phyloP scores from a whole-genome alignment of 2,888 invertebrate genomes.

The Drosophila robusta region DNA sequence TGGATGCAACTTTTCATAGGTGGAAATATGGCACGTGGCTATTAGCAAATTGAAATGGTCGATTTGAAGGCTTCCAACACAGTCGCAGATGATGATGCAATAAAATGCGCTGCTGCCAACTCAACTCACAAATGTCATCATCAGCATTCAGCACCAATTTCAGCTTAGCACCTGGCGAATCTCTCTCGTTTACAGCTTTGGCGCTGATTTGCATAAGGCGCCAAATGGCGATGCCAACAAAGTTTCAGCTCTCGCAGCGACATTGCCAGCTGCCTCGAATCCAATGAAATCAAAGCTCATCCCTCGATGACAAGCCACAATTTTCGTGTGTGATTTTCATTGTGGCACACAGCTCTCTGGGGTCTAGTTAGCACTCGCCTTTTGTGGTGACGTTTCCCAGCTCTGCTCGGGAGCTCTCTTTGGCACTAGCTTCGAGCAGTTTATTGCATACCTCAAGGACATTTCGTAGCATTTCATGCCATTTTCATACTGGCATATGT shows the following conservation, averaged over 20 bases:
- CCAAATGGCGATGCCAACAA: constrained; percentile 56
- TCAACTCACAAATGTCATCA: constrained; percentile 50
- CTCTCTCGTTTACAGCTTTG: constrained; percentile 36
- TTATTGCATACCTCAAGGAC: constrained; percentile 28
- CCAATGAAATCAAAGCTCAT: constrained; percentile 58
- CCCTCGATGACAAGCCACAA: constrained; percentile 39
- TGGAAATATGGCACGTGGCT: constrained; percentile 71
- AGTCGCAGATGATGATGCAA: constrained; percentile 30
- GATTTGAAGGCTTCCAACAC: constrained; percentile 39
- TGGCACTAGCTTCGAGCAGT: constrained; percentile 12
- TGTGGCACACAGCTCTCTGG: constrained; percentile 53
- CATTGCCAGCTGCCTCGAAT: constrained; percentile 32
- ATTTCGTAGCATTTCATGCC: too few species aligned
- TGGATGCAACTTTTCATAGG: constrained; percentile 45
- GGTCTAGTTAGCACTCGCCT: constrained; percentile 65
- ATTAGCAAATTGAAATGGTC: constrained; percentile 70
- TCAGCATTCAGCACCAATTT: constrained; percentile 40
- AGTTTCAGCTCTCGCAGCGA: constrained; percentile 36
- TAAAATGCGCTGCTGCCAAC: constrained; percentile 23
- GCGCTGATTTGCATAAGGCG: constrained; percentile 64
- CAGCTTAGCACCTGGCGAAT: constrained; percentile 41
- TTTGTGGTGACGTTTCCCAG: constrained; percentile 23
- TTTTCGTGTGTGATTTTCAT: constrained; percentile 58
- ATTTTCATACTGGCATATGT: too few species aligned
- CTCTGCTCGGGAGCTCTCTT: constrained; percentile 10